Evolutionary conservation across 2,888 invertebrate genomes (phyloP), one percentile per base, ranked within the genome.

Genomic region (Fabriciana adippe): DNA sequence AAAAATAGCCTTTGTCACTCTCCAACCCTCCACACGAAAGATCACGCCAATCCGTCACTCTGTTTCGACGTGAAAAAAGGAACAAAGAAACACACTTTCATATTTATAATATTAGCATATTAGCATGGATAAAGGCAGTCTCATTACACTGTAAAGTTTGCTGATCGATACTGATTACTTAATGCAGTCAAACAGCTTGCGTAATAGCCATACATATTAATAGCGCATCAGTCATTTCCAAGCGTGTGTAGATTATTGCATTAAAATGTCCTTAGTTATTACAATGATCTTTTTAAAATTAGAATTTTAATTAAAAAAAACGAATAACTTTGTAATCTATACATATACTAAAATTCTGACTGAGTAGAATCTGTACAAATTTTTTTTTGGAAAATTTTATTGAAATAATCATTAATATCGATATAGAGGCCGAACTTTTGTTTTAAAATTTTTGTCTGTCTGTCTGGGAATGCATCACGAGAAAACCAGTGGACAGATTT

Each of bases 141-240:
- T 21, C 18, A 50, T 60, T 54, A 61, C 61, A 53, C 31, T n/a
- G 50, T 45, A 59, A 26, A 26, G 31, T 53, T 60, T n/a, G 50
- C 41, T 53, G 50, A 61, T 64, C 51, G 56, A 68, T 60, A 53
- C 54, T 47, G 45, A 61, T 53, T 35, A 68, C 55, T 65, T 60
- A 61, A 41, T 59, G 51, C 54, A 60, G 59, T 66, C 11, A 64
- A 66, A 63, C 57, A 59, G 66, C 55, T 55, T 63, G 18, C 48
- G 45, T 47, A 66, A 60, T 41, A 55, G 41, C 55, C 35, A 48
- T 66, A 66, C 53, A 15, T 47, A 60, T 35, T 48, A 48, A 63
- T 54, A 53, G n/a, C 11, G 3, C 26, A 54, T 63, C 26, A 54
- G 26, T 63, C 26, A 63, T 54, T 54, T 26, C 41, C 45, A 15